Conservation (phyloP, 2,797 vertebrate species). For the Oreochromis mossambicus region DNA sequence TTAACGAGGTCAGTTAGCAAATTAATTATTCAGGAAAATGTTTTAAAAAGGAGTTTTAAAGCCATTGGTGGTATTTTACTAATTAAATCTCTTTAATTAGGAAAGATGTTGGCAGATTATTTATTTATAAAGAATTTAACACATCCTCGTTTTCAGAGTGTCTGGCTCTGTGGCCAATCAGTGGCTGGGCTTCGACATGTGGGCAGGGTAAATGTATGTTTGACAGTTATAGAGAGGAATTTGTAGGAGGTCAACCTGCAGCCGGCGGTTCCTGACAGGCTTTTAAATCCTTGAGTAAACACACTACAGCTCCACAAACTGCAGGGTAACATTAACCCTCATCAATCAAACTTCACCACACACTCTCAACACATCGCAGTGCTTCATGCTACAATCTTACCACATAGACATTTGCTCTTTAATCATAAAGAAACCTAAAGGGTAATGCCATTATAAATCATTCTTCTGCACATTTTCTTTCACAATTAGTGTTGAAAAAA, state of each 20-base stretch:
- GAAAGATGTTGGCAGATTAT: background rate
- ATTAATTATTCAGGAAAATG: background rate
- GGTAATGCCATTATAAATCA: background rate
- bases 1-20: background rate
- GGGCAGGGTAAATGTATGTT: background rate
- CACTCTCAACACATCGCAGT: background rate
- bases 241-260: constrained; percentile 30
- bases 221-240: constrained; percentile 30
- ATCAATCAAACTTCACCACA: constrained; percentile 28
- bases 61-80: background rate
- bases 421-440: background rate
- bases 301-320: constrained; percentile 17
- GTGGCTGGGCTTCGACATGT: background rate
- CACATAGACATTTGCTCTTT: background rate
- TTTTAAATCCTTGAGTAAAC: constrained; percentile 56
- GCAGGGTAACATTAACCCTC: constrained; percentile 29
- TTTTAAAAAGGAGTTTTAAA: background rate
- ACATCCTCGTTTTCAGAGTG: background rate
- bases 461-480: background rate
- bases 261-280: constrained; percentile 36
- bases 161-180: background rate
- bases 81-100: background rate
- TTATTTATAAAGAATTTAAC: background rate
- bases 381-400: background rate
- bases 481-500: background rate